phyloP scores from a whole-genome alignment of 2,797 vertebrate genomes.

The Anguilla megastoma region DNA sequence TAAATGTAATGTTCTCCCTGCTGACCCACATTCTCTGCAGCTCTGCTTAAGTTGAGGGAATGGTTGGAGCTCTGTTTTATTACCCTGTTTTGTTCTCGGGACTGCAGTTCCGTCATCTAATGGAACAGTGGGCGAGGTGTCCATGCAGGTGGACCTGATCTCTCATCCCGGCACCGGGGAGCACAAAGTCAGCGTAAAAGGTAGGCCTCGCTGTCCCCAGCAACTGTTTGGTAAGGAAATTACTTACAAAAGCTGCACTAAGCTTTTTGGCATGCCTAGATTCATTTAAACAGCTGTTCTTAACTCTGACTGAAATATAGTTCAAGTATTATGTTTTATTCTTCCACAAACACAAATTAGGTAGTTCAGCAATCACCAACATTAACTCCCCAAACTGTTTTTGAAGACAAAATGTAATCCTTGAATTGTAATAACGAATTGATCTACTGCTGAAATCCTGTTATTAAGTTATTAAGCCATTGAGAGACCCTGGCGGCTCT shows the following conservation, averaged over 20 bases:
- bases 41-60: background rate
- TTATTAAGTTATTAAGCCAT: background rate
- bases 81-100: slow-evolving; percentile 57
- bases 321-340: too few species aligned
- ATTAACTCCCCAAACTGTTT: background rate
- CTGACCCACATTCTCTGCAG: background rate
- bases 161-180: slow-evolving; percentile 92
- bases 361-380: background rate
- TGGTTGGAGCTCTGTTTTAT: slow-evolving; percentile 46
- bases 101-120: slow-evolving; percentile 82
- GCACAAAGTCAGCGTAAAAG: slow-evolving; percentile 94
- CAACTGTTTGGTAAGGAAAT: background rate
- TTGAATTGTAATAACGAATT: background rate
- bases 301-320: background rate
- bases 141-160: slow-evolving; percentile 89
- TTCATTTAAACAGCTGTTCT: background rate
- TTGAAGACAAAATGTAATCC: background rate
- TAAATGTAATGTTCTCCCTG: background rate
- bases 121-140: slow-evolving; percentile 89
- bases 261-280: background rate
- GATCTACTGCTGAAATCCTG: background rate
- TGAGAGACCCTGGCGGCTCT: background rate
- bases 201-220: slow-evolving; percentile 56
- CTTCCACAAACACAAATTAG: background rate
- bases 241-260: background rate